Evolutionary conservation across 2,797 vertebrate species (phyloP), one percentile per base, ranked within the genome.

Genomic region (Tapera naevia): DNA sequence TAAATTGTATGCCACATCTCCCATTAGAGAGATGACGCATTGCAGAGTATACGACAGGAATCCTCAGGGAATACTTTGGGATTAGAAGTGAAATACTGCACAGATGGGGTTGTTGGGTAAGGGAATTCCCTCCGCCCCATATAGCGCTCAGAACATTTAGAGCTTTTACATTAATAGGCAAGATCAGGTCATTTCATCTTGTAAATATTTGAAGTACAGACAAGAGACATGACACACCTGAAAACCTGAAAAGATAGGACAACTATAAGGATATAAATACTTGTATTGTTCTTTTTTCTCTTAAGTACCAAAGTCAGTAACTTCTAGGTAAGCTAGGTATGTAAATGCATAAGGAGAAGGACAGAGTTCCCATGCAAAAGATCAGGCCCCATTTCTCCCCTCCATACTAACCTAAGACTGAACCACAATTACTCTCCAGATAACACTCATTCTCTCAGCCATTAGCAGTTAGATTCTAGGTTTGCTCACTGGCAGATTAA

Each of bases 51-150:
- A 96, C 2, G 37, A 86, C 69, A 97, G 91, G 96, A 97, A 97
- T 96, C 96, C 92, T 92, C 43, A 58, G 93, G 95, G 97, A 97
- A 48, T 75, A 93, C 91, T 92, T 92, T 9, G 30, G 94, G 91
- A 95, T 96, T 93, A 97, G 96, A 97, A 97, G 88, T 73, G 93
- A 96, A 98, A 95, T 53, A 66, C 88, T 89, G 95, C 93, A 95
- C 97, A 97, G 96, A 97, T 94, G 94, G 96, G 94, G 84, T 24
- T 89, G 89, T 35, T 83, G 86, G 84, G 87, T 74, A 91, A 93
- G 96, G 97, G 97, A 98, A 97, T 98, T 97, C 97, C 97, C 97
- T 97, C 91, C 97, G 96, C 90, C 91, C 96, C 94, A 92, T 32
- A 69, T 27, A 94, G 92, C 93, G 95, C 91, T 73, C 86, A 86